These are phyloP conservation scores for Gisinianus flammeolus DNA, from an alignment of 2,888 invertebrate species.

Conservation along the genomic window DNA sequence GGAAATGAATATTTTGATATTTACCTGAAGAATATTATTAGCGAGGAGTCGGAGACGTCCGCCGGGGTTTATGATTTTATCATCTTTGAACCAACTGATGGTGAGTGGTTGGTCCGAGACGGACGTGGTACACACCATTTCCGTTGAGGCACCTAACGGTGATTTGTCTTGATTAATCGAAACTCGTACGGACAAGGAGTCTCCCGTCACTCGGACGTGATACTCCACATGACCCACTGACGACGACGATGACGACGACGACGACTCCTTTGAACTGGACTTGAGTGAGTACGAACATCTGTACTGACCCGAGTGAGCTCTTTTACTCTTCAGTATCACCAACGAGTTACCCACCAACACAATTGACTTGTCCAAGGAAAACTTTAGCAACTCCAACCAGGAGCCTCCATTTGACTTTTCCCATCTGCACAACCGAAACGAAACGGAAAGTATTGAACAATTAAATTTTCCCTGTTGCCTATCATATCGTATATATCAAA, in stretches of 20 bases:
- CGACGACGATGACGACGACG: not conserved
- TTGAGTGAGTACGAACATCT: constrained; percentile 43
- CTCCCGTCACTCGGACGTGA: constrained; percentile 51
- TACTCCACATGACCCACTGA: constrained; percentile 44
- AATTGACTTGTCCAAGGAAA: constrained; percentile 46
- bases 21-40: constrained; percentile 56
- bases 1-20: not conserved
- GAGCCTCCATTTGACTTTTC: constrained; percentile 54
- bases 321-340: constrained; percentile 45
- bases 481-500: not conserved
- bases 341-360: constrained; percentile 53
- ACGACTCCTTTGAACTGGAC: not conserved
- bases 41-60: constrained; percentile 54
- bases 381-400: constrained; percentile 47
- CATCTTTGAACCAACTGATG: constrained; percentile 72
- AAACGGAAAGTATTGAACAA: not conserved
- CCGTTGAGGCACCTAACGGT: constrained; percentile 52
- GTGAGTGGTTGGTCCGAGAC: constrained; percentile 82
- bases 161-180: constrained; percentile 54
- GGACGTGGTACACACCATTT: constrained; percentile 52
- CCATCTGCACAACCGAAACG: constrained; percentile 46
- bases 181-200: constrained; percentile 50
- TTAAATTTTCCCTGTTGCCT: not conserved
- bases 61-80: constrained; percentile 56
- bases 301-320: constrained; percentile 52